Conservation (phyloP, 2,113 vertebrate species). For the Oceanites oceanicus region DNA sequence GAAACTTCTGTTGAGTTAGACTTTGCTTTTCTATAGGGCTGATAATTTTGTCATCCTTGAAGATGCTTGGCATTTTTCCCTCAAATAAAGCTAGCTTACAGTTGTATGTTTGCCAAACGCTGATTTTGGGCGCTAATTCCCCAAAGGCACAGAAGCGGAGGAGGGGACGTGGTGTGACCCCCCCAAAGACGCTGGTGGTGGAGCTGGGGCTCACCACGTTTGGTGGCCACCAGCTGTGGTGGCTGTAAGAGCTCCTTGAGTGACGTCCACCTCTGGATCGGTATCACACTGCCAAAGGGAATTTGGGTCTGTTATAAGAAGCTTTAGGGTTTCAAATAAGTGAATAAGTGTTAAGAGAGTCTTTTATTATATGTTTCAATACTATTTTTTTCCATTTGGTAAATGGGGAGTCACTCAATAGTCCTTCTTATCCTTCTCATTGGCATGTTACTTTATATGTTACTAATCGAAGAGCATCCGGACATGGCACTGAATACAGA, state of each 20-base stretch:
- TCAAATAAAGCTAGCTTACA: not conserved
- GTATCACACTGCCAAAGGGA: not conserved
- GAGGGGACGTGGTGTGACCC: accelerated
- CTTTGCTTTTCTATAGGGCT: not conserved
- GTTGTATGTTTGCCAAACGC: not conserved
- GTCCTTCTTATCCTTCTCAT: not conserved
- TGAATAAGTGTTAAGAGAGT: not conserved
- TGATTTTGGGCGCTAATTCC: not conserved
- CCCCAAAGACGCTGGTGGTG: accelerated
- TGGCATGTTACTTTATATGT: not conserved
- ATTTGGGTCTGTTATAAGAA: not conserved
- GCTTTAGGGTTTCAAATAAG: not conserved
- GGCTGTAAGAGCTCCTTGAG: not conserved
- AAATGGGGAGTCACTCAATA: not conserved
- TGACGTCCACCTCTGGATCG: not conserved
- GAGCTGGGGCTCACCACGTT: not conserved
- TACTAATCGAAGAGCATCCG: not conserved
- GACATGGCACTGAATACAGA: not conserved
- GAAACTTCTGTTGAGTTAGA: not conserved
- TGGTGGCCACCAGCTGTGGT: not conserved
- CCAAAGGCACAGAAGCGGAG: not conserved
- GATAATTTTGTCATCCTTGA: not conserved
- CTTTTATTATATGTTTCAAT: not conserved
- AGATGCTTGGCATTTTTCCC: not conserved
- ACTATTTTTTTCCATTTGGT: not conserved